Evolutionary conservation across 2,888 invertebrate species (phyloP), one percentile per base, ranked within the genome.

Genomic region (Drosophila ezoana): DNA sequence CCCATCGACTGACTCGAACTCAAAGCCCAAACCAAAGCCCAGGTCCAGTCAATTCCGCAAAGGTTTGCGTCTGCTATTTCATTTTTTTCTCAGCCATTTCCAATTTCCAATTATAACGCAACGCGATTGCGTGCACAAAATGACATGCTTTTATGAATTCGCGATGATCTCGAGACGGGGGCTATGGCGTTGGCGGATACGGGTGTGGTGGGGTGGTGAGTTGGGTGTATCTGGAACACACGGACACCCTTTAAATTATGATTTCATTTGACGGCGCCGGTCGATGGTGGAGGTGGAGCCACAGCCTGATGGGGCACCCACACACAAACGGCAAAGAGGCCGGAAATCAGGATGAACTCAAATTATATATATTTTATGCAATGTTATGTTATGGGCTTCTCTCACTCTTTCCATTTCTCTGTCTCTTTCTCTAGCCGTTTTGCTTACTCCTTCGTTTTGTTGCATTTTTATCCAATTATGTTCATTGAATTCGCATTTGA

Each of bases 401-500:
- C 6, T 18, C 4, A 10, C 9, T 38, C 4, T 14, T 35, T 28
- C 32, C 23, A 18, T 40, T 65, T 52, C 38, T 23, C 14, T 38
- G 32, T 23, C 41, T 33, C 14, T 32, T 41, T 35, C 33, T 53
- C n/a, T 35, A 18, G 8, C 32, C 49, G 1, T 40, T 38, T 35
- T 28, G 53, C n/a, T 37, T 18, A 6, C 41, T 59, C 0, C 57
- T 44, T 40, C 40, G n/a, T 45, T 38, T 45, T 59, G 57, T 38
- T 35, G 43, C 60, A 49, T 61, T 49, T 37, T 49, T 61, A 81
- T 72, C 72, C 86, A 86, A 86, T 86, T 87, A 86, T 81, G 78
- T 74, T 87, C 86, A 87, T 87, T 87, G 83, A 86, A 83, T 72
- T 71, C 83, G 81, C 85, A 87, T 85, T 85, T 80, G 74, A 72